A percentile compares a stretch with the other conserved stretches of the same genome.
These are phyloP conservation scores for Helarctos malayanus DNA, from an alignment of 2,797 vertebrate genomes.

Conservation along the genomic window DNA sequence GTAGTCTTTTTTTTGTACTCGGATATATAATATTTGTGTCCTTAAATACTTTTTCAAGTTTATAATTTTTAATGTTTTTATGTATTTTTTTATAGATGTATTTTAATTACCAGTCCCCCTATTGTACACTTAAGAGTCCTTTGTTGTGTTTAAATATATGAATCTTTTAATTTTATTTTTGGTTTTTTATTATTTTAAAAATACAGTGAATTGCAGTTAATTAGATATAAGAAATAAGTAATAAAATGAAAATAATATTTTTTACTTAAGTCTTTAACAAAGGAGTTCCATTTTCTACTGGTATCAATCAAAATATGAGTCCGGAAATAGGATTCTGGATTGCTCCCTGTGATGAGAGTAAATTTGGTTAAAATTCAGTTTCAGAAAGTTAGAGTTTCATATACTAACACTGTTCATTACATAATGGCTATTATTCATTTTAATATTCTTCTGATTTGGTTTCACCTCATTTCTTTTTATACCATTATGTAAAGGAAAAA, in stretches of 20 bases:
- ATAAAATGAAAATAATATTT: constrained; percentile 5
- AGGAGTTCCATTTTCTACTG: not conserved
- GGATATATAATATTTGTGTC: not conserved
- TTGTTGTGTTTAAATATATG: not conserved
- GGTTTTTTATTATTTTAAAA: not conserved
- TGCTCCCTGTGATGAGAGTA: not conserved
- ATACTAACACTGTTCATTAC: not conserved
- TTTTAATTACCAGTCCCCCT: not conserved
- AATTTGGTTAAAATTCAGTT: constrained; percentile 36
- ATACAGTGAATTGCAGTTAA: not conserved
- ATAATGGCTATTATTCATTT: not conserved
- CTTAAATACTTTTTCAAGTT: not conserved
- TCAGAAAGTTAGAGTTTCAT: not conserved
- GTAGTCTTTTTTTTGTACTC: not conserved
- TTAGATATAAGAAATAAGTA: not conserved
- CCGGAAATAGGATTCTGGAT: not conserved
- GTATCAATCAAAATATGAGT: not conserved
- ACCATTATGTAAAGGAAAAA: not conserved
- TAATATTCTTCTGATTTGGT: not conserved
- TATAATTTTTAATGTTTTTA: not conserved
- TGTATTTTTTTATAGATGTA: not conserved
- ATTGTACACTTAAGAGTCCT: not conserved
- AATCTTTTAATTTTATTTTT: constrained; percentile 15
- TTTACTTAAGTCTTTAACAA: not conserved
- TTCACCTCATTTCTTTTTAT: not conserved